Conservation (phyloP, 2,113 vertebrate genomes). For the Hemiscyllium ocellatum region DNA sequence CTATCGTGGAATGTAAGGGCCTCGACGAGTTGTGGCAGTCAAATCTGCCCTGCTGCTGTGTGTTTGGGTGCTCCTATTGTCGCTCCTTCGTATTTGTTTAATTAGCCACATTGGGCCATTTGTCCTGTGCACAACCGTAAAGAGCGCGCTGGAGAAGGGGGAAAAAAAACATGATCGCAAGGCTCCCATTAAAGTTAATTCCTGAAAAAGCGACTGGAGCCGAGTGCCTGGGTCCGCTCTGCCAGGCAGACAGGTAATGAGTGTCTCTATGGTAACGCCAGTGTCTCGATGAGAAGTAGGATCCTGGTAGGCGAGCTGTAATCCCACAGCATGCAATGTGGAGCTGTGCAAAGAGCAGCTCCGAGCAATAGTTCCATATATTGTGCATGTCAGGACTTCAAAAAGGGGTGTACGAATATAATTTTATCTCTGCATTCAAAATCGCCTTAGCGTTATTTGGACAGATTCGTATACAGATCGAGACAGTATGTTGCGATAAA, state of each 20-base stretch:
- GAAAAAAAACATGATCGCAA: background rate
- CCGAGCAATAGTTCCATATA: background rate
- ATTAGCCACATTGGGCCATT: constrained; percentile 19
- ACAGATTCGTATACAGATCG: background rate
- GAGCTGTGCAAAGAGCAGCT: background rate
- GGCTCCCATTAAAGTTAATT: constrained; percentile 25
- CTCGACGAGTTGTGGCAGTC: background rate
- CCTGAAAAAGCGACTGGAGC: constrained; percentile 15
- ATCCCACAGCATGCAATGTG: constrained; percentile 4
- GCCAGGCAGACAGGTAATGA: constrained; percentile 26
- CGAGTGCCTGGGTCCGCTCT: constrained; percentile 29
- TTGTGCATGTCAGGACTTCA: background rate
- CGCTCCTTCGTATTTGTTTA: background rate
- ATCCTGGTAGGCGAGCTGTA: constrained; percentile 25
- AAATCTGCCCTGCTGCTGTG: background rate
- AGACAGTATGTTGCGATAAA: background rate
- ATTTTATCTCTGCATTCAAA: background rate
- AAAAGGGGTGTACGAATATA: background rate
- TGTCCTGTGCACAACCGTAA: background rate
- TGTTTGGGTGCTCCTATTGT: background rate
- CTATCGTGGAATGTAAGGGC: background rate
- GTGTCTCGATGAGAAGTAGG: constrained; percentile 29
- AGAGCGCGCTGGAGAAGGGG: background rate
- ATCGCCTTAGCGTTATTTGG: background rate
- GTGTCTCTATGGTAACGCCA: constrained; percentile 35